A percentile compares a stretch with the other conserved stretches of the same genome.
These are phyloP conservation scores for Okapia johnstoni DNA, from an alignment of 2,113 vertebrate genomes.

Conservation along the genomic window DNA sequence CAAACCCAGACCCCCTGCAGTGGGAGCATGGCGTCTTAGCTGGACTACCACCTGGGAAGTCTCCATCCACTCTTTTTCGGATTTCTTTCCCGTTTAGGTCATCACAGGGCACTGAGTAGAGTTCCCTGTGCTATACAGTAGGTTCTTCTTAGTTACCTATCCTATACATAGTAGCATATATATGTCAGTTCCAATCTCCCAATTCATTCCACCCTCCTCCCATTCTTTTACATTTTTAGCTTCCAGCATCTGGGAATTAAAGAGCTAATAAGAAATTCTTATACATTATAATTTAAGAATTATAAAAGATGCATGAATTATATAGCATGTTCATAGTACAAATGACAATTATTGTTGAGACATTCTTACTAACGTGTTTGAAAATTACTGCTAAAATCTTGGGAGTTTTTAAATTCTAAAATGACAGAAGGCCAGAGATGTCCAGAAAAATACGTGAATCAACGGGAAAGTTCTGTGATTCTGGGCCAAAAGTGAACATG, in stretches of 20 bases:
- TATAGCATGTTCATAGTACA: background rate
- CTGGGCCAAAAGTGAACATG: background rate
- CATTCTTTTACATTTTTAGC: background rate
- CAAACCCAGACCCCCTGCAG: background rate
- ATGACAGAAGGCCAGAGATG: background rate
- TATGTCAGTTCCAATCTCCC: background rate
- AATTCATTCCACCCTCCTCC: background rate
- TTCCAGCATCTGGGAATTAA: background rate
- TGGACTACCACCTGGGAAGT: background rate
- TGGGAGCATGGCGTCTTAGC: background rate
- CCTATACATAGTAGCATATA: background rate
- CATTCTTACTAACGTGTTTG: background rate
- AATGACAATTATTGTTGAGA: background rate
- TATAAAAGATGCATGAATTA: background rate
- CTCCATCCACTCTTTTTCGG: background rate
- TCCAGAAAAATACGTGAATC: background rate
- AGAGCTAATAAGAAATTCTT: background rate
- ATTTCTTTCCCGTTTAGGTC: background rate
- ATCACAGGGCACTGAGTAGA: background rate
- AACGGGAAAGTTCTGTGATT: background rate
- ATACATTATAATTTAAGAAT: background rate
- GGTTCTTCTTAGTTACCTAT: background rate
- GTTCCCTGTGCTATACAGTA: background rate
- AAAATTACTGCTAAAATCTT: background rate
- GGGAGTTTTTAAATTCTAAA: slow-evolving; percentile 4